Conservation (phyloP, 2,113 vertebrate genomes). For the Malurus melanocephalus region DNA sequence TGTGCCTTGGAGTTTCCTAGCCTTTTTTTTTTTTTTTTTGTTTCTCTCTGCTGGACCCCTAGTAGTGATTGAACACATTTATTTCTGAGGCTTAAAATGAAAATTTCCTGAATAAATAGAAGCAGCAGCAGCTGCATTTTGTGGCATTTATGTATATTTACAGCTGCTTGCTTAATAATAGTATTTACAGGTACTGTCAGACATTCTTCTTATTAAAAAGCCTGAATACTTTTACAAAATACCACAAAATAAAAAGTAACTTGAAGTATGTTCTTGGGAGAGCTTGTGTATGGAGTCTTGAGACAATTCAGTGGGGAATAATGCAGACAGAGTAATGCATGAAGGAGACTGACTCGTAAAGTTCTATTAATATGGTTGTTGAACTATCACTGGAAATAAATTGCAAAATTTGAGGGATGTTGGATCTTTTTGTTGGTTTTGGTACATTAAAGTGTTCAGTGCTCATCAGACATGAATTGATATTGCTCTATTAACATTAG, state of each 20-base stretch:
- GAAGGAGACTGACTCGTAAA: not conserved
- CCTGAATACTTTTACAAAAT: constrained; percentile 13
- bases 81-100: constrained; percentile 43
- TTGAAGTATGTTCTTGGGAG: not conserved
- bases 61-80: constrained; percentile 33
- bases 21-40: not conserved
- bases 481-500: not conserved
- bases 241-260: not conserved
- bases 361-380: not conserved
- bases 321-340: not conserved
- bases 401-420: not conserved
- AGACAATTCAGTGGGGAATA: not conserved
- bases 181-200: constrained; percentile 44
- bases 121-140: constrained; percentile 24
- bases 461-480: not conserved
- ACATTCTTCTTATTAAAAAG: not conserved
- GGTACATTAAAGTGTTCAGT: not conserved
- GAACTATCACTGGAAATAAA: not conserved
- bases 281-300: not conserved
- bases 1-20: not conserved
- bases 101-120: constrained; percentile 43
- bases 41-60: not conserved
- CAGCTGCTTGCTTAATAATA: constrained; percentile 30
- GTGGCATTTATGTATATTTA: constrained; percentile 34
- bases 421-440: not conserved